Base-by-base conservation (phyloP, 2,888 invertebrate genomes). In the Sinelater perroti region DNA sequence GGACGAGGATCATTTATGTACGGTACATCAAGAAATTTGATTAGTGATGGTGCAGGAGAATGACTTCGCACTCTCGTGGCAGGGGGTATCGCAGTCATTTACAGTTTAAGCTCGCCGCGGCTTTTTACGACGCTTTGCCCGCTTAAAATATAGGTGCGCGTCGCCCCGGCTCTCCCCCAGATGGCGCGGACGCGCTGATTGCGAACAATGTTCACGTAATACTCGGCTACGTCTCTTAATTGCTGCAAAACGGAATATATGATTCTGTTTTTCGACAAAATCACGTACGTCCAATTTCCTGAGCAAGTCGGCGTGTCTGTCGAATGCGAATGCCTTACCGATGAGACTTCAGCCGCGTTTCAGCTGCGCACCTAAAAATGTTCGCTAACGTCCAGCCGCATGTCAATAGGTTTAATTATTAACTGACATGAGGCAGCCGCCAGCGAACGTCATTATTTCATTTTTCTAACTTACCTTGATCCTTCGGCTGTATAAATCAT, bases 1-100 rank as follows among this genome's bases (percentile, higher is more conserved):
- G 49, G 53, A 44, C 42, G 31, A n/a, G 17, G 53, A 35, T 53
- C 33, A 45, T 55, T 55, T 55, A 21, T 49, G 31, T 26, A 46
- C 31, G 36, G 40, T 42, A 55, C 49, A 49, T 30, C 40, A 20
- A 56, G 36, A 56, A 51, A 56, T 56, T 50, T 50, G 44, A 56
- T 56, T 56, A 56, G 56, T 36, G 56, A 56, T 36, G 50, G 46
- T 38, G 36, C 17, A 24, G 36, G 24, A 38, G 56, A 56, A 56
- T 56, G 45, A 51, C 51, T 51, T 44, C 45, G 46, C 56, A 51
- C 51, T 56, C 18, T 42, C 51, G 13, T 33, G 21, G 21, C 47
- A 42, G 49, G 47, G 33, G 49, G 40, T 28, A 44, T 42, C 44
- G 44, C 35, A 51, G 40, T 10, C 47, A 47, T 47, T 14, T 18